Evolutionary conservation across 2,797 vertebrate species (phyloP).

Genomic region (Coregonus ussuriensis): DNA sequence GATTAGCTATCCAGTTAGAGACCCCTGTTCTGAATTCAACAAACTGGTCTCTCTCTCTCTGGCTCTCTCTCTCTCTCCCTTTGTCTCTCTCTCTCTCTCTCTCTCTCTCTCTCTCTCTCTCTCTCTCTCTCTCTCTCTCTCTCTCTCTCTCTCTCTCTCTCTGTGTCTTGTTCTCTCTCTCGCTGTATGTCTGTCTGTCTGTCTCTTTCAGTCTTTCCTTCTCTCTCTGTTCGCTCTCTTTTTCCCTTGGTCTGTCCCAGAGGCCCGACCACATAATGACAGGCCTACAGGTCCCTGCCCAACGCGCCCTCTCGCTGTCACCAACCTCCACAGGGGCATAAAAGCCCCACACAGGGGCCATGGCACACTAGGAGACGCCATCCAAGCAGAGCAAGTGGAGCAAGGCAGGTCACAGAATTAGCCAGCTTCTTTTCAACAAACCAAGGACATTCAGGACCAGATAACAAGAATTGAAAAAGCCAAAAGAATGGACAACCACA

Average conservation of each 20-base stretch:
- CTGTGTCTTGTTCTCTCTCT: not conserved
- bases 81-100: conserved; percentile 1
- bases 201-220: conserved; percentile 24
- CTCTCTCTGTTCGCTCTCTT: conserved; percentile 8
- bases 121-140: not conserved
- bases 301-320: conserved; percentile 49
- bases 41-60: not conserved
- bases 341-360: conserved; percentile 58
- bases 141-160: not conserved
- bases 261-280: conserved; percentile 77
- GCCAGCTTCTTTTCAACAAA: not conserved
- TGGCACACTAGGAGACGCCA: conserved; percentile 38
- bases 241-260: conserved; percentile 9
- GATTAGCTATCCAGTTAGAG: not conserved
- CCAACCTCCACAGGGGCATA: conserved; percentile 67
- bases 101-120: conserved; percentile 15
- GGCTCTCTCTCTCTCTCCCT: not conserved
- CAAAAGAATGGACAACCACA: conserved; percentile 77
- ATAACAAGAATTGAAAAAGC: not conserved
- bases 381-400: not conserved
- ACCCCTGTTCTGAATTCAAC: not conserved
- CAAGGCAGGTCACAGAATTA: conserved; percentile 23
- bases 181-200: not conserved
- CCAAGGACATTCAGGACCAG: no score
- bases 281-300: conserved; percentile 67